Percentiles rank a stretch among this genome's conserved stretches.
These are phyloP conservation scores for Parazoanthus swiftii DNA, from an alignment of 92 coral and sea anemone species.

Conservation along the genomic window DNA sequence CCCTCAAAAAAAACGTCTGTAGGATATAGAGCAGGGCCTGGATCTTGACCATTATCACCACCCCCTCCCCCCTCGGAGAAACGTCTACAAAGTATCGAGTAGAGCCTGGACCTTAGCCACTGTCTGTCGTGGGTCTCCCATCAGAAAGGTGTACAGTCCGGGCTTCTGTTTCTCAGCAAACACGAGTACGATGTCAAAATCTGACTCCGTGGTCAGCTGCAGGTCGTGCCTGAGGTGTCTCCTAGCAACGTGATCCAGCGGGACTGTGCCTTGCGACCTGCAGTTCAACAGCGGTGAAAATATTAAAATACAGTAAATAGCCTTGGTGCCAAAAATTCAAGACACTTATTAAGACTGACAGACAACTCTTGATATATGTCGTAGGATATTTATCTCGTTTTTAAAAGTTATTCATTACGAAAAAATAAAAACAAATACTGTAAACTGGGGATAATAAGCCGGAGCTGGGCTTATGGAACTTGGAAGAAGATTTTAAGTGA, in stretches of 20 bases:
- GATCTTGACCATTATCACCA: constrained; percentile 55
- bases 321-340: too few species aligned
- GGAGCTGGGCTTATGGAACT: too few species aligned
- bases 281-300: not conserved
- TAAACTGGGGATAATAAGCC: too few species aligned
- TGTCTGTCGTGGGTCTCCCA: constrained; percentile 84
- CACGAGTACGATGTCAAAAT: constrained; percentile 76
- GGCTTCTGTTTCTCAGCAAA: constrained; percentile 95
- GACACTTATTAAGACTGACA: too few species aligned
- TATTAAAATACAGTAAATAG: too few species aligned
- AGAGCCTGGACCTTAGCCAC: constrained; percentile 72
- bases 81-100: constrained; percentile 56
- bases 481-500: too few species aligned
- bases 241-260: constrained; percentile 70
- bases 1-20: not conserved
- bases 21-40: constrained; percentile 76
- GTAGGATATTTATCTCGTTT: too few species aligned
- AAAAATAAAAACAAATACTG: too few species aligned
- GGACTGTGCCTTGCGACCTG: constrained; percentile 66
- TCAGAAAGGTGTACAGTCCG: constrained; percentile 78
- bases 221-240: constrained; percentile 85
- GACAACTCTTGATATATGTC: too few species aligned
- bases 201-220: constrained; percentile 90
- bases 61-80: not conserved
- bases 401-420: too few species aligned